Conservation (phyloP, 2,888 invertebrate genomes). For the Cryptosula pallasiana region DNA sequence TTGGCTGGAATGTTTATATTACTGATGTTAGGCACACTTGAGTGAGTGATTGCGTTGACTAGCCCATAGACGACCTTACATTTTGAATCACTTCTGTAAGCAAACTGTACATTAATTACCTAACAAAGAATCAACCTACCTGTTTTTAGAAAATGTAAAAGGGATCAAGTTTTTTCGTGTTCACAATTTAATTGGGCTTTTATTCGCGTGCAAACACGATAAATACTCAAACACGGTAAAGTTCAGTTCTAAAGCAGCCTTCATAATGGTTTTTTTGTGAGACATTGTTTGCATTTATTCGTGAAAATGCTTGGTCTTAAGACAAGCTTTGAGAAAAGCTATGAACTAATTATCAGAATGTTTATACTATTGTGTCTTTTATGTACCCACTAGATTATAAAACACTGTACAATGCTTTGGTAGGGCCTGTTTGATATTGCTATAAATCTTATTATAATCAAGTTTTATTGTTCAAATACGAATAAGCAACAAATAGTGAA, state of each 20-base stretch:
- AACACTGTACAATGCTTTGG: background rate
- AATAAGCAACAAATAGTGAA: background rate
- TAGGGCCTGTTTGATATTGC: constrained; percentile 8
- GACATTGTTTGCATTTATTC: background rate
- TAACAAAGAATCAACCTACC: background rate
- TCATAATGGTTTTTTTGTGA: background rate
- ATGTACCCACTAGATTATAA: background rate
- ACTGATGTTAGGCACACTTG: background rate
- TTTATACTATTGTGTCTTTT: background rate
- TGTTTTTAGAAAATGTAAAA: background rate
- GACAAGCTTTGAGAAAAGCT: background rate
- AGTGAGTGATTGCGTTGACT: background rate
- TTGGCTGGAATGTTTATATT: constrained; percentile 4
- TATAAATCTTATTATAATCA: constrained; percentile 8
- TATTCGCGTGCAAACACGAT: constrained; percentile 5
- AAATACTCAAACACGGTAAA: background rate
- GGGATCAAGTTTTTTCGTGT: background rate
- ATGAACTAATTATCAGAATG: constrained; percentile 7
- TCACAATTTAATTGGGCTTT: constrained; percentile 16
- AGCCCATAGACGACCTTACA: background rate
- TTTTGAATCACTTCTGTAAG: background rate
- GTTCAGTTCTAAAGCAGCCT: background rate
- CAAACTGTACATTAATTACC: constrained; percentile 21
- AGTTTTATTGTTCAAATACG: constrained; percentile 18
- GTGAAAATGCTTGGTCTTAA: background rate